Conservation (phyloP, 2,797 vertebrate species). For the Oreortyx pictus region DNA sequence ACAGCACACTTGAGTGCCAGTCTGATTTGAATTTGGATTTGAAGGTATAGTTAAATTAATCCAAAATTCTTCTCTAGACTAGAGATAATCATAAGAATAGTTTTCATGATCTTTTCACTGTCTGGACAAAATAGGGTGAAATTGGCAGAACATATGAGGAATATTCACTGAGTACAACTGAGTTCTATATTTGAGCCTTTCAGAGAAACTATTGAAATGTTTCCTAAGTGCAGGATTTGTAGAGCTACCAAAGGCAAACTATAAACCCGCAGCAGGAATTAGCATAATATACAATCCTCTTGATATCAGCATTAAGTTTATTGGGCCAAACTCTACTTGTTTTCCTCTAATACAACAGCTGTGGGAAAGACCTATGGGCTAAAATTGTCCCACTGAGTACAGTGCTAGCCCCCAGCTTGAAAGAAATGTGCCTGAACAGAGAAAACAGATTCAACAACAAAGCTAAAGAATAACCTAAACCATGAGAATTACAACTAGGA, state of each 20-base stretch:
- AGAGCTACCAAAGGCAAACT: background rate
- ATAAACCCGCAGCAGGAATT: slow-evolving; percentile 8
- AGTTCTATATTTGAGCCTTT: background rate
- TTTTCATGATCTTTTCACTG: background rate
- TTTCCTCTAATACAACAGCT: background rate
- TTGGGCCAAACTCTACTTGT: slow-evolving; percentile 1
- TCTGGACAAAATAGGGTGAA: background rate
- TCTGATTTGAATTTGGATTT: background rate
- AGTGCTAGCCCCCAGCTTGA: background rate
- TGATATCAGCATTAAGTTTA: background rate
- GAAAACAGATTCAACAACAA: background rate
- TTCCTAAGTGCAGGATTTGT: background rate
- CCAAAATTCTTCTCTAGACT: background rate
- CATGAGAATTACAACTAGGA: slow-evolving; percentile 54
- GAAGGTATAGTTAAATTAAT: background rate
- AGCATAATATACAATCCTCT: background rate
- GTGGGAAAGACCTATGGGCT: slow-evolving; percentile 11
- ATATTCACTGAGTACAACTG: background rate
- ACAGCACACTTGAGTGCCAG: background rate
- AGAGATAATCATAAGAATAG: background rate
- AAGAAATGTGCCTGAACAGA: background rate
- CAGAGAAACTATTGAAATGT: background rate
- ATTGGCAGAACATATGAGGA: background rate
- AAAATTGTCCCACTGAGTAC: background rate
- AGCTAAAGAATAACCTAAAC: background rate